A percentile compares a stretch with the other conserved stretches of the same genome.
Conservation (phyloP, 2,113 vertebrate species). For the Hypanus sabinus region DNA sequence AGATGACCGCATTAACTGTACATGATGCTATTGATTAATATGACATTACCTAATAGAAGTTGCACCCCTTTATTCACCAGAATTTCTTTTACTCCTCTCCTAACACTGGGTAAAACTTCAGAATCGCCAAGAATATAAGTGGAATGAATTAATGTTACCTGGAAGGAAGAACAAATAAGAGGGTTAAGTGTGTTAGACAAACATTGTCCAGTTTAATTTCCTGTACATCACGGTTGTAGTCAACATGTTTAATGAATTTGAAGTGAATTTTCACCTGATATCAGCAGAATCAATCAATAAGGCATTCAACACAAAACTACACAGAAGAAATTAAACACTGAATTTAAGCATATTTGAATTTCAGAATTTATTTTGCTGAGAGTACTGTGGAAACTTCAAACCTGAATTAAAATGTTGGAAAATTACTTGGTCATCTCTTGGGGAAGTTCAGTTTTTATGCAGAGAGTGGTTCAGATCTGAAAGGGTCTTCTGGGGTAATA, state of each 20-base stretch:
- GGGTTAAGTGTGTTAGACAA: not conserved
- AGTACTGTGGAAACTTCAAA: too few species aligned
- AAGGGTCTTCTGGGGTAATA: not conserved
- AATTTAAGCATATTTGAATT: not conserved
- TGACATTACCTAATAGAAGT: constrained; percentile 64
- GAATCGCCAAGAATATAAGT: constrained; percentile 59
- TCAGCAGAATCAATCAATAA: not conserved
- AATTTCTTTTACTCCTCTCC: constrained; percentile 69
- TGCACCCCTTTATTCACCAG: constrained; percentile 74
- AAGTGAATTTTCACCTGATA: not conserved
- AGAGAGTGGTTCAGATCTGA: not conserved
- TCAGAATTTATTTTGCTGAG: not conserved
- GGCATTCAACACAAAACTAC: too few species aligned
- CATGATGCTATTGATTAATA: not conserved
- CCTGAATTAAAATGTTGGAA: too few species aligned
- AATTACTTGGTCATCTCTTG: too few species aligned
- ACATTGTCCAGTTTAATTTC: not conserved
- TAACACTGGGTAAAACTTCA: constrained; percentile 65
- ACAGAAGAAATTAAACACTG: not conserved
- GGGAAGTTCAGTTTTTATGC: too few species aligned
- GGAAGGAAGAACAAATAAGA: constrained; percentile 32
- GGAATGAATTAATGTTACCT: constrained; percentile 83
- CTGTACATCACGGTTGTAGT: not conserved
- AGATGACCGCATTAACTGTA: not conserved
- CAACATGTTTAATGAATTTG: not conserved